Conservation (phyloP, 2,888 invertebrate genomes). For the Rhaphigaster nebulosa region DNA sequence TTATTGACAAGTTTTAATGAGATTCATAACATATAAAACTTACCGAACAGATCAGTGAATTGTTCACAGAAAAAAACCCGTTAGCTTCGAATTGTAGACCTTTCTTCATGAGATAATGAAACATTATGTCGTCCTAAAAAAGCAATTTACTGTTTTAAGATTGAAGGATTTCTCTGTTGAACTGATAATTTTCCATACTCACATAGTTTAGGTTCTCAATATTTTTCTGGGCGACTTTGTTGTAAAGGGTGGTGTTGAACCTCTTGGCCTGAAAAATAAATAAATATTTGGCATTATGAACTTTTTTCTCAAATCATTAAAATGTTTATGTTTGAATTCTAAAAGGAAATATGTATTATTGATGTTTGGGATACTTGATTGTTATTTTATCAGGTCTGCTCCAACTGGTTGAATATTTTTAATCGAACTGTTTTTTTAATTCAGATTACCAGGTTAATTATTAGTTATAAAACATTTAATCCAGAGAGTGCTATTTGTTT, state of each 20-base stretch:
- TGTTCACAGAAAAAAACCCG: slow-evolving; percentile 10
- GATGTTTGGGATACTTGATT: too few relatives aligned
- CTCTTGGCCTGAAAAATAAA: neutral
- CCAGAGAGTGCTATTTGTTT: too few relatives aligned
- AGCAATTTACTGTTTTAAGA: neutral
- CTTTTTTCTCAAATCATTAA: too few relatives aligned
- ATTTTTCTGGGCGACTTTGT: neutral
- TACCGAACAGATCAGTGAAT: neutral
- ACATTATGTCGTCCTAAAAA: neutral
- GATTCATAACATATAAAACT: neutral
- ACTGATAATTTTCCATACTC: neutral
- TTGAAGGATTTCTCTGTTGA: neutral
- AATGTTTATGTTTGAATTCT: too few relatives aligned
- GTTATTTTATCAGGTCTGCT: too few relatives aligned
- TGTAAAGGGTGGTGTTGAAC: neutral
- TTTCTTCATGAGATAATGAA: neutral
- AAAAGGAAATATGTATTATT: too few relatives aligned
- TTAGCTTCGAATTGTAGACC: neutral
- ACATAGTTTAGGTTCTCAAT: neutral
- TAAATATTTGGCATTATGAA: too few relatives aligned
- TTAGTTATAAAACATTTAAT: too few relatives aligned
- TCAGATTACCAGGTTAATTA: too few relatives aligned
- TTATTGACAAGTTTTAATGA: neutral
- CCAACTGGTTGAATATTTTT: too few relatives aligned
- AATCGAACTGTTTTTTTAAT: too few relatives aligned